phyloP scores from a whole-genome alignment of 2,113 vertebrate species.

The Apistogramma diplotaenia region DNA sequence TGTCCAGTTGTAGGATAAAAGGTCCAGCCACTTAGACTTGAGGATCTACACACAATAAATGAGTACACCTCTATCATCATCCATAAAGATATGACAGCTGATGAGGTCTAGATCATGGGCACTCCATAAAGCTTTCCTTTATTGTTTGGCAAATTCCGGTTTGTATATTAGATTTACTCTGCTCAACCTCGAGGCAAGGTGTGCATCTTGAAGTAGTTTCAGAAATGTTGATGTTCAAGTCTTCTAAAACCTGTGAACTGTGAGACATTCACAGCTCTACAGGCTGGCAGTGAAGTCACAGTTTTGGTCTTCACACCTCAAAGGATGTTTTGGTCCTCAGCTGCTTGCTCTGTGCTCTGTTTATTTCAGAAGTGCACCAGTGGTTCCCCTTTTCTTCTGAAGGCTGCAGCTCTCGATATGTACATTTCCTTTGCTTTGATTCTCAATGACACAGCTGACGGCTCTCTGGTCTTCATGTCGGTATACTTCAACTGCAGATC shows the following conservation, averaged over 20 bases:
- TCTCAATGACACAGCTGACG: neutral
- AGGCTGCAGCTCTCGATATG: neutral
- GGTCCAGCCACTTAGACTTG: no score
- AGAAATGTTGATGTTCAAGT: neutral
- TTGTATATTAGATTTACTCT: neutral
- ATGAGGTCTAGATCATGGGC: neutral
- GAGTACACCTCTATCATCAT: no score
- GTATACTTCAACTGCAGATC: neutral
- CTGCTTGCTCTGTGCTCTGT: neutral
- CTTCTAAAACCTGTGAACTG: neutral
- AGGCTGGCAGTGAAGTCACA: neutral
- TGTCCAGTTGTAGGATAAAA: no score
- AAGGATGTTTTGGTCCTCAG: neutral
- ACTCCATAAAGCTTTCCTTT: neutral
- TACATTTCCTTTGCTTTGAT: neutral
- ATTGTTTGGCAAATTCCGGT: neutral
- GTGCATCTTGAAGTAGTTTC: neutral
- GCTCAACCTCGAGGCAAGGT: neutral
- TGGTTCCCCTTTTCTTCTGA: neutral
- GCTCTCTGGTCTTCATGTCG: neutral
- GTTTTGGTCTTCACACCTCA: neutral
- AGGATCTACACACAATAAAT: no score
- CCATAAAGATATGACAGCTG: neutral
- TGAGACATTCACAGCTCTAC: neutral
- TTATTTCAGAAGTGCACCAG: neutral